Evolutionary conservation across 2,113 vertebrate species (phyloP).

Genomic region (Podarcis cretensis): DNA sequence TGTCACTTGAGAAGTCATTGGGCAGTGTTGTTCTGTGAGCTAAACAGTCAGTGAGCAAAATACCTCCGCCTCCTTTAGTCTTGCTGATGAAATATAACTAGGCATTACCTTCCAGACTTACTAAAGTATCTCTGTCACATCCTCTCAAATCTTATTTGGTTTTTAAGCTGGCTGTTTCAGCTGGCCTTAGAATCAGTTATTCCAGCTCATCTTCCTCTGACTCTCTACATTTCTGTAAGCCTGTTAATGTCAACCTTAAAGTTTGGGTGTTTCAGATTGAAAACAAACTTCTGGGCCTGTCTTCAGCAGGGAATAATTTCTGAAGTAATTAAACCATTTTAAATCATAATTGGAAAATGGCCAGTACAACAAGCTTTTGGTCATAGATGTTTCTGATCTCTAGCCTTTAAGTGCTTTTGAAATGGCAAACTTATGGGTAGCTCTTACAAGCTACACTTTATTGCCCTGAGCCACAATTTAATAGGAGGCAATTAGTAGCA

Average conservation of each 20-base stretch:
- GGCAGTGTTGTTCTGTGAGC: background rate
- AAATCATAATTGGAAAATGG: background rate
- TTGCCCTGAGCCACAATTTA: background rate
- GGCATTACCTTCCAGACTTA: background rate
- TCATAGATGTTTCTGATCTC: constrained; percentile 26
- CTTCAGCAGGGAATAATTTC: constrained; percentile 2
- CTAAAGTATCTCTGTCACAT: background rate
- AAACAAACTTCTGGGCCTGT: background rate
- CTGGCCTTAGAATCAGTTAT: constrained; percentile 52
- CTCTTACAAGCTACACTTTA: background rate
- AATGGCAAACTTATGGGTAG: background rate
- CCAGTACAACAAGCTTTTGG: background rate
- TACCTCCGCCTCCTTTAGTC: background rate
- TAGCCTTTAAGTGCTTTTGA: background rate
- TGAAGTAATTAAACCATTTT: constrained; percentile 31
- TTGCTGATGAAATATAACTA: accelerated
- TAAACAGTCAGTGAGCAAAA: background rate
- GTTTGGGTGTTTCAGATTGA: background rate
- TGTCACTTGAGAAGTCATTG: background rate
- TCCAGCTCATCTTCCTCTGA: constrained; percentile 5
- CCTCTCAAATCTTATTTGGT: background rate
- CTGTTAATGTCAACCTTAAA: constrained; percentile 32
- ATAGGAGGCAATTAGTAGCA: background rate
- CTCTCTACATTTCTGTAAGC: constrained; percentile 20
- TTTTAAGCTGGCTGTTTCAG: constrained; percentile 12